phyloP scores from a whole-genome alignment of 2,797 vertebrate genomes.

The Eupleurogrammus muticus region DNA sequence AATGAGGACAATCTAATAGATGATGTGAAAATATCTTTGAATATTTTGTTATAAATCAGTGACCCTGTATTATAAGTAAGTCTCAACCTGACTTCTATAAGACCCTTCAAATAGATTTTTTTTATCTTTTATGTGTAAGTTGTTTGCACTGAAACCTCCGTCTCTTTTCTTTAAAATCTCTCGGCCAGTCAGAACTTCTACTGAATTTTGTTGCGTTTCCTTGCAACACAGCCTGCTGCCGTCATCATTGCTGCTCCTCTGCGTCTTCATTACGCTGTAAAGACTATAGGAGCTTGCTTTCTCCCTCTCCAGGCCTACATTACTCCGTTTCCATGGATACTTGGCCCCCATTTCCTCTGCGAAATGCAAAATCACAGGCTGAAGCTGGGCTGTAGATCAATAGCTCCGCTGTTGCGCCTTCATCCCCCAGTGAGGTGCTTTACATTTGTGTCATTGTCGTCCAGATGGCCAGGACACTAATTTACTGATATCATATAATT shows the following conservation, averaged over 20 bases:
- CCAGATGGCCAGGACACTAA: neutral
- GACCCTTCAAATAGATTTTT: no score
- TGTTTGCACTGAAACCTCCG: no score
- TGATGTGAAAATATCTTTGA: no score
- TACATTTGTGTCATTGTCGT: slow-evolving; percentile 7
- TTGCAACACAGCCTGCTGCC: neutral
- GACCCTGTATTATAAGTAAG: no score
- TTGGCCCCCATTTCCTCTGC: slow-evolving; percentile 42
- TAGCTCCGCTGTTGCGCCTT: slow-evolving; percentile 20
- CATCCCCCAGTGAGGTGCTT: slow-evolving; percentile 3
- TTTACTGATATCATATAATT: neutral
- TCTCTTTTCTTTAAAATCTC: no score
- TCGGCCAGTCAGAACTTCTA: neutral
- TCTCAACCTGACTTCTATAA: no score
- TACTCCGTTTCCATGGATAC: slow-evolving; percentile 72
- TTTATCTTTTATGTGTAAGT: no score
- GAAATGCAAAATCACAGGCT: slow-evolving; percentile 57
- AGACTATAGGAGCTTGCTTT: slow-evolving; percentile 20
- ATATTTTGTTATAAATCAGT: no score
- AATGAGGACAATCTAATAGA: no score
- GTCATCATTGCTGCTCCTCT: neutral
- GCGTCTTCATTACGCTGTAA: slow-evolving; percentile 14
- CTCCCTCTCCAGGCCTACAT: slow-evolving; percentile 12
- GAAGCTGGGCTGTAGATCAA: slow-evolving; percentile 42
- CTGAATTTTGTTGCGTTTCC: neutral